phyloP scores from a whole-genome alignment of 2,113 vertebrate genomes.

The Campylomormyrus numenius region DNA sequence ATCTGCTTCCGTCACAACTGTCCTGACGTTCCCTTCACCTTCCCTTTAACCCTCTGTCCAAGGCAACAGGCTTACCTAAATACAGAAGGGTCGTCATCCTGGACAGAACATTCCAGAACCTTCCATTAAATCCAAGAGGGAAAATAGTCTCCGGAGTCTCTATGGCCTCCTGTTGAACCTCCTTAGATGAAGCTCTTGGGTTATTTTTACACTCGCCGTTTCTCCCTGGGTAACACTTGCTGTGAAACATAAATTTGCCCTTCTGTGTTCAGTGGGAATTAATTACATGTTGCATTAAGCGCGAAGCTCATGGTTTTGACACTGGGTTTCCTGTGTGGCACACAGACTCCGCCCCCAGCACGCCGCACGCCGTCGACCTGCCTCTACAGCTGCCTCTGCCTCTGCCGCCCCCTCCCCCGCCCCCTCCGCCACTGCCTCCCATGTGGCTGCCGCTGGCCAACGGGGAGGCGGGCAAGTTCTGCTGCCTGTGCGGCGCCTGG shows the following conservation, averaged over 20 bases:
- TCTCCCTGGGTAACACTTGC: neutral
- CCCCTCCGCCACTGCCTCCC: constrained; percentile 32
- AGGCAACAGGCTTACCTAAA: neutral
- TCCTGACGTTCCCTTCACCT: no score
- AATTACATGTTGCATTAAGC: neutral
- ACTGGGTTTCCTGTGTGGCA: neutral
- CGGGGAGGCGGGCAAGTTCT: constrained; percentile 66
- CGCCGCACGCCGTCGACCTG: constrained; percentile 52
- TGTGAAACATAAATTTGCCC: neutral
- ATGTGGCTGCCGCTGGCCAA: constrained; percentile 45
- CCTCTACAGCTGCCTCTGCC: constrained; percentile 13
- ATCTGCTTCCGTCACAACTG: neutral
- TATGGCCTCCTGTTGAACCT: neutral
- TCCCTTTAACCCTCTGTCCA: neutral
- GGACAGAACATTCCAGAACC: neutral
- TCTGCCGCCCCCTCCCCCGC: neutral
- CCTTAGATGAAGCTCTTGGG: neutral
- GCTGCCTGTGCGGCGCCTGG: constrained; percentile 70
- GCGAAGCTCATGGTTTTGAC: neutral
- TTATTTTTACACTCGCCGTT: neutral
- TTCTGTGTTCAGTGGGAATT: neutral
- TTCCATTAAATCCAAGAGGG: neutral
- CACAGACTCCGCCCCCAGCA: constrained; percentile 58
- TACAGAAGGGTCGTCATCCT: neutral
- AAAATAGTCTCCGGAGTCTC: neutral